Base-by-base conservation (phyloP, 2,113 vertebrate genomes). In the Toxostoma redivivum region DNA sequence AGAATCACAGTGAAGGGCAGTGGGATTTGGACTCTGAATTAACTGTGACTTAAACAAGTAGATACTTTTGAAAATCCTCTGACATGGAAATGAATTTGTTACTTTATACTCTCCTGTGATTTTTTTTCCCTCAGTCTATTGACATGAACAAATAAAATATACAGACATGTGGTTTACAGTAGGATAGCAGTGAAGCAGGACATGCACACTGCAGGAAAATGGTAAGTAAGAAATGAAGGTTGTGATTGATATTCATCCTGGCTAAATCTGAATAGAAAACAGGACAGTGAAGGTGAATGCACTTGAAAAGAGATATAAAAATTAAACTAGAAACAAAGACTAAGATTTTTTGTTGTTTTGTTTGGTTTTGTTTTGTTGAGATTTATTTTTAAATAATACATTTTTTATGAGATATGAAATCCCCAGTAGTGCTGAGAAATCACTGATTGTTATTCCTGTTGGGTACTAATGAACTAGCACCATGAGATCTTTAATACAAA, bases 171-270 rank as follows among this genome's bases (percentile, higher is more conserved):
- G 35, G 21, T 85, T 94, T 94, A 66, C 64, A 47, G 22, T 38
- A 70, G 38, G 47, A 80, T 58, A 77, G 33, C 33, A 66, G 21
- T 51, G 50, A 94, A 90, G 20, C 15, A 82, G 42, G 58, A 57
- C 24, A n/a, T 20, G 50, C 2, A 38, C 16, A 51, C 14, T 81
- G 48, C 0, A 0, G 42, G 57, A 83, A 81, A 88, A 92, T 33
- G 23, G 9, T 38, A 74, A 67, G 50, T 51, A 62, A 78, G 37
- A 93, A 94, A 81, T 81, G 21, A 95, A 93, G 62, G 67, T 78
- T 96, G 64, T 62, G 44, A 71, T 67, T 95, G 62, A 78, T 95
- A 94, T 93, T 94, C 71, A 71, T 88, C 11, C 12, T 56, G 54
- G 50, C 2, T 91, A 73, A 82, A 90, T 82, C 57, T 87, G 60